Conservation (phyloP, 2,113 vertebrate genomes). For the Madoqua kirkii region DNA sequence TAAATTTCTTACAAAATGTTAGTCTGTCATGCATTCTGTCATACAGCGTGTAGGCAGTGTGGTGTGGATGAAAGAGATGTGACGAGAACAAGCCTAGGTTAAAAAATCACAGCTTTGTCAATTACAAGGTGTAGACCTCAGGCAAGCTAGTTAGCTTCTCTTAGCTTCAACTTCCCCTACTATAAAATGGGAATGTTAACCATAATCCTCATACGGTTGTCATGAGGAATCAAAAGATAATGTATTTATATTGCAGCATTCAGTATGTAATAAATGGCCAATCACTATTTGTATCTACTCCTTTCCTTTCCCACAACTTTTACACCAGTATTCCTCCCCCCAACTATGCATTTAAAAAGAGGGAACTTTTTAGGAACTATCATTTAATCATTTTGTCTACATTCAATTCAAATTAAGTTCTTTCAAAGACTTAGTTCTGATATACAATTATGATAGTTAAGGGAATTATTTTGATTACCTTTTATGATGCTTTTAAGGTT, state of each 20-base stretch:
- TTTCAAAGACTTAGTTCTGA: constrained; percentile 20
- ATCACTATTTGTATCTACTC: background rate
- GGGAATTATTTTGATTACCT: background rate
- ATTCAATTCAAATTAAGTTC: constrained; percentile 25
- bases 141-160: background rate
- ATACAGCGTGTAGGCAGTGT: background rate
- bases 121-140: background rate
- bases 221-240: background rate
- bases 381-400: constrained; percentile 33
- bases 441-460: constrained; percentile 5
- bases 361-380: constrained; percentile 48
- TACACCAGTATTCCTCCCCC: background rate
- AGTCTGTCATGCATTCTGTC: constrained; percentile 7
- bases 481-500: constrained; percentile 33
- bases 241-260: background rate
- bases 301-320: background rate
- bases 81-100: background rate
- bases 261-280: background rate
- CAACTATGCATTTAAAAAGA: constrained; percentile 60
- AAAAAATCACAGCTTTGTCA: constrained; percentile 16
- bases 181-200: constrained; percentile 1
- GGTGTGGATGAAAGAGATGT: background rate
- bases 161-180: background rate
- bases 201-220: background rate
- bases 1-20: constrained; percentile 68